Base-by-base conservation (phyloP, 2,888 invertebrate genomes). In the Gerosis bhagava region DNA sequence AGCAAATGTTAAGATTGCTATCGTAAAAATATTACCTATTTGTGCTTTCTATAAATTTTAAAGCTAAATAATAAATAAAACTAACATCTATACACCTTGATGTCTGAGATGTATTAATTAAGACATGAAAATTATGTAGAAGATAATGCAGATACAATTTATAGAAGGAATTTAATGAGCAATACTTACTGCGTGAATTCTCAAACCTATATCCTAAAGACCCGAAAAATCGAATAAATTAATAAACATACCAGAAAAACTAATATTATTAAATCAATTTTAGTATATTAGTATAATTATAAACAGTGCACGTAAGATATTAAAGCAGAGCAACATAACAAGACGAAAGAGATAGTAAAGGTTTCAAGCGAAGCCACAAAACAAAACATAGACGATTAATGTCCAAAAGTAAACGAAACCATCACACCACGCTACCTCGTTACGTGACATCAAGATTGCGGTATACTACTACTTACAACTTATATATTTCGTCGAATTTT, bases 371-470 rank as follows among this genome's bases (percentile, higher is more conserved):
- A 49, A 79, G 79, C 80, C 59, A 54, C 52, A 55, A 62, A 71
- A 71, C 63, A 31, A 36, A 51, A 66, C 54, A 54, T 47, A 65
- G 17, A 28, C 28, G 32, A 32, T 53, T 56, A 56, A 64, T 37
- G 19, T 46, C 26, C 59, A 61, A 62, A 56, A 67, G 62, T 70
- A 54, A 73, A 70, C 77, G 77, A 77, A 75, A 81, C 80, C 77
- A 77, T 71, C 70, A 82, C 81, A 82, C 80, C 83, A 80, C 78
- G 74, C 81, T 80, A 83, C 81, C 79, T 78, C 67, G 68, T 72
- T 74, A 78, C 61, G 69, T 76, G 73, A 83, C 78, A 81, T 70
- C 77, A 70, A 80, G 53, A 70, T 63, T 67, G 55, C 63, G 68
- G 60, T 68, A n/a, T n/a, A 63, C 72, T 79, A 81, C 62, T 67